Percentiles rank a stretch among this genome's conserved stretches.
Conservation (phyloP, 2,888 invertebrate genomes). For the Mimachlamys varia region DNA sequence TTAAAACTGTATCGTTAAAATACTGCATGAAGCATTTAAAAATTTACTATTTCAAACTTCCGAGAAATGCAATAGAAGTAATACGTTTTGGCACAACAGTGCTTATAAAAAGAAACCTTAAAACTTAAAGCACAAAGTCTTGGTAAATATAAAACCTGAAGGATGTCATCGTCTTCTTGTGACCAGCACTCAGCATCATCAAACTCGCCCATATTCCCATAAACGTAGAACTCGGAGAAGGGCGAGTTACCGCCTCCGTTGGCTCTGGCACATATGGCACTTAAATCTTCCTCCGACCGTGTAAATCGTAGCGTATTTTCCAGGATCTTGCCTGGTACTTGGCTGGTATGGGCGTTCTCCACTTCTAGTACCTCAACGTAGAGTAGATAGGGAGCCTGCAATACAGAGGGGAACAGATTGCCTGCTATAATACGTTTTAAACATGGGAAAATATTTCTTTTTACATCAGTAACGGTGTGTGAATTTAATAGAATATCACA, state of each 20-base stretch:
- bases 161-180: constrained; percentile 97
- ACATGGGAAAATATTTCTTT: too few relatives aligned
- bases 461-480: too few relatives aligned
- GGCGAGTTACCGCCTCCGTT: constrained; percentile 66
- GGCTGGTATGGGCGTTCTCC: constrained; percentile 90
- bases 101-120: too few relatives aligned
- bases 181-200: constrained; percentile 91
- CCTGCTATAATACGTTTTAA: too few relatives aligned
- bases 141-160: constrained; percentile 83
- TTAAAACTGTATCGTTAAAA: too few relatives aligned
- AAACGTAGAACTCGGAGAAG: constrained; percentile 74
- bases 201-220: constrained; percentile 72
- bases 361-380: constrained; percentile 98
- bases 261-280: constrained; percentile 52
- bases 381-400: constrained; percentile 96
- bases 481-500: too few relatives aligned
- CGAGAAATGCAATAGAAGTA: too few relatives aligned
- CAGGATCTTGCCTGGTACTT: constrained; percentile 91
- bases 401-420: not conserved
- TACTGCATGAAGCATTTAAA: too few relatives aligned
- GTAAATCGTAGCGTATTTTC: constrained; percentile 90
- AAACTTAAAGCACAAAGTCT: too few relatives aligned
- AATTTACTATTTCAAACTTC: too few relatives aligned
- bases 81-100: too few relatives aligned
- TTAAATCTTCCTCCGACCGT: constrained; percentile 95